These are phyloP conservation scores for Myiagra hebetior DNA, from an alignment of 2,113 vertebrate species.

Conservation along the genomic window DNA sequence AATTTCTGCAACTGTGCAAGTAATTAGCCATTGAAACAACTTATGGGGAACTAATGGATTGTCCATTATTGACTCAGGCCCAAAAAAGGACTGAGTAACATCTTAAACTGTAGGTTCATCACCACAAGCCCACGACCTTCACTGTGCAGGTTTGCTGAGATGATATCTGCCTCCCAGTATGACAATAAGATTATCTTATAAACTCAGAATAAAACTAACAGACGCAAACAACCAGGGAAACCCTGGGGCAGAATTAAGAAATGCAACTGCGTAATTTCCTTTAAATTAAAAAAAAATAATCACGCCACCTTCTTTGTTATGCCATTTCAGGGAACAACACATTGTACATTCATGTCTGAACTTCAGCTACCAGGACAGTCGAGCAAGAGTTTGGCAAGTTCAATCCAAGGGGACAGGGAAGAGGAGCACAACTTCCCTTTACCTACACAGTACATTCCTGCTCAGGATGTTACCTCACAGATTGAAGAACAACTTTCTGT, in stretches of 20 bases:
- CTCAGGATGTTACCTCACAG: rapidly evolving
- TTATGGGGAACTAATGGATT: slow-evolving; percentile 13
- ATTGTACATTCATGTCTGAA: not conserved
- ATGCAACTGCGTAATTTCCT: not conserved
- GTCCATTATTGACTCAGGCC: not conserved
- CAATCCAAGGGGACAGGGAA: rapidly evolving
- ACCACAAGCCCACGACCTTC: not conserved
- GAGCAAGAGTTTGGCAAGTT: not conserved
- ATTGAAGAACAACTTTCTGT: not conserved
- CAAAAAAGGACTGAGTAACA: not conserved
- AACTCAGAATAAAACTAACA: not conserved
- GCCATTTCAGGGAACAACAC: not conserved
- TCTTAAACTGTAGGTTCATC: not conserved
- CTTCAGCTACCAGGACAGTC: not conserved
- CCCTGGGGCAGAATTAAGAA: not conserved
- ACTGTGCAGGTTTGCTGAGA: not conserved
- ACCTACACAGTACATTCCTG: not conserved
- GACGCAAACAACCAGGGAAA: not conserved
- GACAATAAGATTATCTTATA: not conserved
- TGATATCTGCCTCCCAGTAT: not conserved
- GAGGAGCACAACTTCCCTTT: not conserved
- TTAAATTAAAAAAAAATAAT: not conserved
- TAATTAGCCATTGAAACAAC: slow-evolving; percentile 13
- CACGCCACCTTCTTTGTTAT: not conserved
- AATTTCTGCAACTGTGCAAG: slow-evolving; percentile 32